These are phyloP conservation scores for Diaprepes abbreviatus DNA, from an alignment of 2,888 invertebrate species.

Conservation along the genomic window DNA sequence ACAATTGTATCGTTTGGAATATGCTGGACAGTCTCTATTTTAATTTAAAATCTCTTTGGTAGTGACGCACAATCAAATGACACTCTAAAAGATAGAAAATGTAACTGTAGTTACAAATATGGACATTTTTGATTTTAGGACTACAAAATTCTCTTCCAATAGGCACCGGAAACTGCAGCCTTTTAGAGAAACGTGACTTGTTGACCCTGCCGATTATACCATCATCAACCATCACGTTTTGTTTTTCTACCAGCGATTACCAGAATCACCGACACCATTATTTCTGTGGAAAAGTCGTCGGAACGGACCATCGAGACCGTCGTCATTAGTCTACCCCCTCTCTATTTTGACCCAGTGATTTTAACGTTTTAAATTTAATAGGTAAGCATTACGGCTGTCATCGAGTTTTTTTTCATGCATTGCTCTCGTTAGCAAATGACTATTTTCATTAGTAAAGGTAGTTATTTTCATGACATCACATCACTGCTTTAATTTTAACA, in stretches of 20 bases:
- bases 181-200: constrained; percentile 96
- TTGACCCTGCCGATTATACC: constrained; percentile 61
- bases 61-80: too few relatives aligned
- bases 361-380: constrained; percentile 20
- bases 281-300: constrained; percentile 24
- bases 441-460: too few relatives aligned
- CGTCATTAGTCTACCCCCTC: constrained; percentile 12
- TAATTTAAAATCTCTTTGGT: too few relatives aligned
- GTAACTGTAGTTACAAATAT: constrained; percentile 6
- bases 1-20: too few relatives aligned
- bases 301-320: constrained; percentile 27
- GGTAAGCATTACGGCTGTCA: constrained; percentile 1
- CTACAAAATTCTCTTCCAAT: constrained; percentile 96
- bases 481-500: too few relatives aligned
- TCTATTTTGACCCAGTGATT: constrained; percentile 19
- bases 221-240: constrained; percentile 46
- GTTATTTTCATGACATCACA: too few relatives aligned
- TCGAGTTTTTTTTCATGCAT: too few relatives aligned
- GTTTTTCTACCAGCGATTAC: constrained; percentile 39
- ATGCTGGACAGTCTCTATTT: too few relatives aligned
- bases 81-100: too few relatives aligned
- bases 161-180: constrained; percentile 97
- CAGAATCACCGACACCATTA: constrained; percentile 42
- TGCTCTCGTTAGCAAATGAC: too few relatives aligned
- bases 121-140: constrained; percentile 72